These are phyloP conservation scores for Melanotus villosus DNA, from an alignment of 2,888 invertebrate species.

Conservation along the genomic window DNA sequence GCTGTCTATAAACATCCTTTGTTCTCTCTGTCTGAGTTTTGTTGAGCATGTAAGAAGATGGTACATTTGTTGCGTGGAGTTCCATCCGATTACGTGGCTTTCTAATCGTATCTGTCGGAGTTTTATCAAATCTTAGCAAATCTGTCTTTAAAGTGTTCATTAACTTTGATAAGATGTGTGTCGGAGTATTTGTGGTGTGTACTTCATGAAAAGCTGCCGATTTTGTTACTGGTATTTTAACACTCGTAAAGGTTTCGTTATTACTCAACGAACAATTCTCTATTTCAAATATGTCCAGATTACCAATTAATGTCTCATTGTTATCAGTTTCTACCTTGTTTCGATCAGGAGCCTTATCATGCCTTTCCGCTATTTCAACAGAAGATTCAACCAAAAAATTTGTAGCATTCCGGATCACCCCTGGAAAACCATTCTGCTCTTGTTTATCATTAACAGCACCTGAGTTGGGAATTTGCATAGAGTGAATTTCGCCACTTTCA, in stretches of 20 bases:
- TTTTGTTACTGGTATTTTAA: background rate
- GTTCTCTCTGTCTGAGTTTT: conserved; percentile 2
- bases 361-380: too few relatives aligned
- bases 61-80: background rate
- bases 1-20: conserved; percentile 26
- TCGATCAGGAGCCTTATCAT: too few relatives aligned
- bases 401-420: too few relatives aligned
- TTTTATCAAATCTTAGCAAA: conserved; percentile 11
- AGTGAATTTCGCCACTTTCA: background rate
- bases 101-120: background rate
- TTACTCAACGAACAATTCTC: background rate
- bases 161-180: conserved; percentile 12
- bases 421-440: too few relatives aligned
- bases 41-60: conserved; percentile 20
- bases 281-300: background rate
- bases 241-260: background rate
- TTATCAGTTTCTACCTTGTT: conserved; percentile 4
- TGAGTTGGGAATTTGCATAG: conserved; percentile 1
- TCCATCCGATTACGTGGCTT: background rate
- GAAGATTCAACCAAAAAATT: too few relatives aligned
- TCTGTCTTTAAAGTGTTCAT: conserved; percentile 19
- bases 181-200: conserved; percentile 3
- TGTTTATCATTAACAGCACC: background rate
- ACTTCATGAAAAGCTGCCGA: too few relatives aligned
- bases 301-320: background rate